Conservation (phyloP, 2,888 invertebrate species). For the Synergus gifuensis region DNA sequence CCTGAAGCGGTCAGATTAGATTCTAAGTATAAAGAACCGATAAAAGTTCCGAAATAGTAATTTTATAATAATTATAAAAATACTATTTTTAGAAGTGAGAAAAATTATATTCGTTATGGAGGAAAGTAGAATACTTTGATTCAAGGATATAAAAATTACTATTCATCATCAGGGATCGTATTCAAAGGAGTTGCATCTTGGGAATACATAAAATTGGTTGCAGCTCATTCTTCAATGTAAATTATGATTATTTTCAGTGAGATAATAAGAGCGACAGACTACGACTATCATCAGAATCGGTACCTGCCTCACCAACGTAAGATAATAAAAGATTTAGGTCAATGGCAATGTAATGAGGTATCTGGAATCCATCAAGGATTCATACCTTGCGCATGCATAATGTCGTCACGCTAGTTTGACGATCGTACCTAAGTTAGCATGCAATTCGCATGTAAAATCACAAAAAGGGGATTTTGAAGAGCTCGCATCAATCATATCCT, state of each 20-base stretch:
- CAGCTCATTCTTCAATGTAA: conserved; percentile 63
- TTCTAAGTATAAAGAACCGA: conserved; percentile 19
- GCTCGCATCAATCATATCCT: neutral
- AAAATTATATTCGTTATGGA: neutral
- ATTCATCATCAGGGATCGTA: conserved; percentile 72
- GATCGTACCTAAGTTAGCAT: conserved; percentile 46
- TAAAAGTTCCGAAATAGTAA: neutral
- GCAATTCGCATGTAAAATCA: conserved; percentile 43
- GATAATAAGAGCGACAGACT: conserved; percentile 66
- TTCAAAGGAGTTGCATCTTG: conserved; percentile 65
- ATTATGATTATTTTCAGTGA: conserved; percentile 73
- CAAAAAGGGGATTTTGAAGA: neutral
- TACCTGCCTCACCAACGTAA: conserved; percentile 54
- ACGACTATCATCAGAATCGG: conserved; percentile 49
- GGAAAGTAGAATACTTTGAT: neutral
- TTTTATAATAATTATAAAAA: conserved; percentile 6
- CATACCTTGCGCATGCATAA: conserved; percentile 60
- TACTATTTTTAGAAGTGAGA: neutral
- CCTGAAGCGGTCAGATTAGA: neutral
- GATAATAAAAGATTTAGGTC: conserved; percentile 74
- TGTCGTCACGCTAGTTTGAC: conserved; percentile 44
- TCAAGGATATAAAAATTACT: conserved; percentile 63
- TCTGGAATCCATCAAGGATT: conserved; percentile 55
- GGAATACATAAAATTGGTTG: conserved; percentile 67
- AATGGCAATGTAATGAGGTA: conserved; percentile 71